Evolutionary conservation across 2,113 vertebrate genomes (phyloP).

Genomic region (Cebus imitator): DNA sequence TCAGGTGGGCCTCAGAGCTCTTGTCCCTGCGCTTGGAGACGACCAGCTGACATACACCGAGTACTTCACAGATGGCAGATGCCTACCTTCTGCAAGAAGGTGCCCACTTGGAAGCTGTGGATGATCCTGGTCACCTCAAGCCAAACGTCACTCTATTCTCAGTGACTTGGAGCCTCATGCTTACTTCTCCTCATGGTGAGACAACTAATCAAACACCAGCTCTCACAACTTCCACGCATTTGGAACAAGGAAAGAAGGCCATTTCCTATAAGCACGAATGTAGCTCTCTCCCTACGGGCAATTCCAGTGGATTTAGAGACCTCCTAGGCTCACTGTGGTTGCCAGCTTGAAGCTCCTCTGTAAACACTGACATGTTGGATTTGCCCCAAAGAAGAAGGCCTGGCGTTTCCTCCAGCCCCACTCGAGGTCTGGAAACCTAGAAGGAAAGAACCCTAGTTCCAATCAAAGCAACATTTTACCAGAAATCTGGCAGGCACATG

Average conservation of each 20-base stretch:
- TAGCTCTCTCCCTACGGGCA: not conserved
- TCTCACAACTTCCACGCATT: not conserved
- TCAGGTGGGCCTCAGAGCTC: not conserved
- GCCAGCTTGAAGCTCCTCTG: not conserved
- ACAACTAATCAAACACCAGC: not conserved
- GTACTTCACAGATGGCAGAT: not conserved
- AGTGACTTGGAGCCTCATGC: not conserved
- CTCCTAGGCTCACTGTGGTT: not conserved
- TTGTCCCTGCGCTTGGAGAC: not conserved
- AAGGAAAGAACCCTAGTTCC: constrained; percentile 36
- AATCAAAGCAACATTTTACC: constrained; percentile 44
- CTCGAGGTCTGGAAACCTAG: not conserved
- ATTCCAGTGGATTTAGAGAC: not conserved
- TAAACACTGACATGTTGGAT: not conserved
- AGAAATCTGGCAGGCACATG: constrained; percentile 36
- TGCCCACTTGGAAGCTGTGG: not conserved
- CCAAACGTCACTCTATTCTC: not conserved
- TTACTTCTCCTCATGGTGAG: not conserved
- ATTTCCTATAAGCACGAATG: not conserved
- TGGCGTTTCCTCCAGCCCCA: not conserved
- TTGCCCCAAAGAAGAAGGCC: not conserved
- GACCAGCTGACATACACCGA: not conserved
- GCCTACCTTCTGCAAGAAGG: not conserved
- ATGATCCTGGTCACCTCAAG: not conserved
- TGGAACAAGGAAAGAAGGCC: not conserved